Evolutionary conservation across 2,113 vertebrate genomes (phyloP), one percentile per base, ranked within the genome.

Genomic region (Felis chaus): DNA sequence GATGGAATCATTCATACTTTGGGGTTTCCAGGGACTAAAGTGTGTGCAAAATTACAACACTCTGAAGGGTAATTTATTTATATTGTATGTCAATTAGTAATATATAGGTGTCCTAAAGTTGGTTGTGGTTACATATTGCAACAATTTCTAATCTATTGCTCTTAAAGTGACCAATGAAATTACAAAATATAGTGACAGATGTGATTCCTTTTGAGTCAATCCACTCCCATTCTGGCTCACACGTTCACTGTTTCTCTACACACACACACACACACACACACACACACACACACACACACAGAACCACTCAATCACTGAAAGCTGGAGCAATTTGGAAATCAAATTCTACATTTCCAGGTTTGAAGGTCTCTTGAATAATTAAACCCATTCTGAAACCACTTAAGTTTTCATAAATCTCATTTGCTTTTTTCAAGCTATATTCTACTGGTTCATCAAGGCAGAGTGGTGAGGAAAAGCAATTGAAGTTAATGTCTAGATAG

Each of bases 141-240:
- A 33, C 50, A 61, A 76, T 96, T 89, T 97, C n/a, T 95, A 95
- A 92, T 90, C 55, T 36, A 4, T 96, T 89, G 83, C 39, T 95
- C 39, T 80, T 89, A 81, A 79, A 89, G 81, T 74, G 33, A 94
- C 63, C 66, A 57, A 68, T 79, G 39, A 94, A 94, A 41, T 90
- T 84, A 53, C 21, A 69, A 69, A 96, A 83, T 87, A 89, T 15
- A 95, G 79, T 65, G 66, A 57, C 12, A 91, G 71, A 53, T 7
- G 15, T 63, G 19, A 79, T 95, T 95, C 53, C 18, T 48, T 45
- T 39, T 78, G 53, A 80, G 39, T 94, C 45, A 79, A 5, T 69
- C 19, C 61, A 48, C n/a, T 88, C 11, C 55, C 39, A 11, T 88
- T n/a, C 36, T 91, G 50, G 4, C 29, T 90, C 4, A 9, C 25